A percentile compares a stretch with the other conserved stretches of the same genome.
Evolutionary conservation across 2,888 invertebrate genomes (phyloP).

Genomic region (Luperina testacea): DNA sequence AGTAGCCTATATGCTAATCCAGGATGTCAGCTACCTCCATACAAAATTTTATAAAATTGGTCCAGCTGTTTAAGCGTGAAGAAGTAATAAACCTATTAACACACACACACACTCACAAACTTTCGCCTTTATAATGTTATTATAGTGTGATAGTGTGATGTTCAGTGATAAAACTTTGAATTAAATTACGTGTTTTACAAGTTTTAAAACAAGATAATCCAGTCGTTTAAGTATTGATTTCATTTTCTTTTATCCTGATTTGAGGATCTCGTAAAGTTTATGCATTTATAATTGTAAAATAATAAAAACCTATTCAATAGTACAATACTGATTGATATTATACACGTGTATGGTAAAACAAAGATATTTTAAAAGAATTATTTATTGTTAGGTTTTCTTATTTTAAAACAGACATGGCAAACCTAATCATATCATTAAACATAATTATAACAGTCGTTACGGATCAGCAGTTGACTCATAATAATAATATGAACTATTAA

Average conservation of each 20-base stretch:
- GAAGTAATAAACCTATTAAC: too few relatives aligned
- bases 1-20: too few relatives aligned
- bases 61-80: too few relatives aligned
- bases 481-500: neutral
- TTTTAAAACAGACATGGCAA: neutral
- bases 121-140: too few relatives aligned
- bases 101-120: too few relatives aligned
- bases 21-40: too few relatives aligned
- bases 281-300: neutral
- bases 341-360: neutral
- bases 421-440: neutral
- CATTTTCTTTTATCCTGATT: neutral
- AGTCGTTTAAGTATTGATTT: neutral
- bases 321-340: neutral
- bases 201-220: neutral
- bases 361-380: conserved; percentile 4
- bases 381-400: neutral
- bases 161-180: neutral
- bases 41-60: too few relatives aligned
- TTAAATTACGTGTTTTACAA: conserved; percentile 1
- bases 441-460: neutral
- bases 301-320: neutral
- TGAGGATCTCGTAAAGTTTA: neutral
- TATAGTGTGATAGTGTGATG: too few relatives aligned
- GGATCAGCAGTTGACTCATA: neutral